Conservation (phyloP, 1,140 invertebrate genomes). For the Atta texana region DNA sequence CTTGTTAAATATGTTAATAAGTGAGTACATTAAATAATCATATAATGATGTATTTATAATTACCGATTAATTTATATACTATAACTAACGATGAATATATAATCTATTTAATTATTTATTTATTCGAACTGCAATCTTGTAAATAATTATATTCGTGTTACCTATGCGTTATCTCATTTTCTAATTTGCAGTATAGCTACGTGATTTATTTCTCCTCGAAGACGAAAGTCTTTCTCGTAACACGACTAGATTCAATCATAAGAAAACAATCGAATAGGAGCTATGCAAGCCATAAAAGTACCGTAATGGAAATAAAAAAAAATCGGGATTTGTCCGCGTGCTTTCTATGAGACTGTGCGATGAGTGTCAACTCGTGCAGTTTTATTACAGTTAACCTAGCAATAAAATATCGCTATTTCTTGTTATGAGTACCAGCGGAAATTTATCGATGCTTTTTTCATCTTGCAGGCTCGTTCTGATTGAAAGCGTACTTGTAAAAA, state of each 20-base stretch:
- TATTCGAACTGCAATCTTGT: background rate
- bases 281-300: slow-evolving; percentile 20
- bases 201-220: background rate
- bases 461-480: background rate
- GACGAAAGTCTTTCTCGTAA: background rate
- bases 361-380: slow-evolving; percentile 6
- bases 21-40: background rate
- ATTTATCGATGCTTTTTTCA: slow-evolving; percentile 19
- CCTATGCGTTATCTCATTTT: background rate
- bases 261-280: background rate
- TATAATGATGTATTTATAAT: too few species aligned
- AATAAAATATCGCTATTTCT: slow-evolving; percentile 47
- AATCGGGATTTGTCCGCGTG: background rate
- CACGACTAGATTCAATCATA: background rate
- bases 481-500: background rate
- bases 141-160: background rate
- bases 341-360: slow-evolving; percentile 15
- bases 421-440: slow-evolving; percentile 22
- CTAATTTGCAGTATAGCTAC: background rate
- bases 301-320: slow-evolving; percentile 29
- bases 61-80: background rate
- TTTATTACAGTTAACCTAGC: slow-evolving; percentile 27
- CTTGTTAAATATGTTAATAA: background rate
- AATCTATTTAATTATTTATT: slow-evolving; percentile 14
- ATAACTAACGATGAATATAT: background rate